Conservation (phyloP, 2,113 vertebrate genomes). For the Corvus hawaiiensis region DNA sequence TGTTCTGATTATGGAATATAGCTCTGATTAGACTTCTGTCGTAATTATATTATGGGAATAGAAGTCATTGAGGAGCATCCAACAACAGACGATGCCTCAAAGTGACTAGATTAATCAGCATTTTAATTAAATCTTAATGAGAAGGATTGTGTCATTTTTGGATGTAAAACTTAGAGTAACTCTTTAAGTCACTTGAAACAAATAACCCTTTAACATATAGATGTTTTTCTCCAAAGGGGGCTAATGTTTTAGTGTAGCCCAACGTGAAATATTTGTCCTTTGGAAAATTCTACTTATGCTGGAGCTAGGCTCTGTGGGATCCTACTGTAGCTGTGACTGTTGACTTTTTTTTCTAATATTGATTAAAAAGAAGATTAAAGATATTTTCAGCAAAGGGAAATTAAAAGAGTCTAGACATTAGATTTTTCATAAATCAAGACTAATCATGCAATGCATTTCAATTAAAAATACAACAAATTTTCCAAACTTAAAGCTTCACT, state of each 20-base stretch:
- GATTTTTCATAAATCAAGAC: constrained; percentile 25
- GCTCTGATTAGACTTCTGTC: neutral
- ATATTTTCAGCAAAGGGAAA: constrained; percentile 21
- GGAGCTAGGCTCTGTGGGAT: neutral
- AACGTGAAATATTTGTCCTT: neutral
- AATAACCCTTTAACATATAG: neutral
- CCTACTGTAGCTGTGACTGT: neutral
- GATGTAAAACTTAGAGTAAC: neutral
- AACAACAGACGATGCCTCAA: neutral
- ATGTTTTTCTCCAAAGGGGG: neutral
- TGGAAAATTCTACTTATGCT: neutral
- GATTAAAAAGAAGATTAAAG: neutral
- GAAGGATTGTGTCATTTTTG: neutral
- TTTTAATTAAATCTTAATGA: neutral
- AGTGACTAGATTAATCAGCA: neutral
- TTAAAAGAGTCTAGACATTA: neutral
- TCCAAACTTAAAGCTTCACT: neutral
- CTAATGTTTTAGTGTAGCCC: neutral
- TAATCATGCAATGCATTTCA: neutral
- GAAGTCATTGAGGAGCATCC: neutral
- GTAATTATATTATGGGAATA: neutral
- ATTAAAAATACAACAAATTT: neutral
- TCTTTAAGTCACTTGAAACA: neutral
- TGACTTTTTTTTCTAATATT: neutral
- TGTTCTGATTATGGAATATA: neutral